Base-by-base conservation (phyloP, 2,113 vertebrate genomes). In the Stegastes partitus region DNA sequence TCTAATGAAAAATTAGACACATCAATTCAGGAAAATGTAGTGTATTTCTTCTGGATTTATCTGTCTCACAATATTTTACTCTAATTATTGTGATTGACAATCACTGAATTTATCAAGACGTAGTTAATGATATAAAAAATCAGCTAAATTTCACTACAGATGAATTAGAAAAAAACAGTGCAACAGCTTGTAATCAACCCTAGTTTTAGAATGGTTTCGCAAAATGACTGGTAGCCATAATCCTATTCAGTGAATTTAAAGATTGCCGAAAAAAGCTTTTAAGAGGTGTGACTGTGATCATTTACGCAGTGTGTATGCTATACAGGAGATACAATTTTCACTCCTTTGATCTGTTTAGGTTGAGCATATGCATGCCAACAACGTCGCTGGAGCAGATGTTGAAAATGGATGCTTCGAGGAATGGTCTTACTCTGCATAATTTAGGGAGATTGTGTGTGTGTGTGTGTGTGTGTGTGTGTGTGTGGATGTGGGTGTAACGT, bases 381-480 rank as follows among this genome's bases (percentile, higher is more conserved):
- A 75, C 72, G 85, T 68, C 69, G 71, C 87, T 69, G 9, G 14
- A 85, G 82, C 81, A 87, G 82, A 91, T 91, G 85, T 87, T 89
- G 80, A 71, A 85, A 90, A 79, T 82, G 74, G 69, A 79, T 87
- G 81, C 79, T 92, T 93, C 73, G 59, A 92, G 83, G 88, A 90
- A 90, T 70, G 83, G 78, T 84, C 81, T 77, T 83, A 89, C 74
- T 85, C 85, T 90, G 85, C 87, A 91, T 91, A 90, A 88, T 91
- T 92, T 82, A 87, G 66, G 68, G 72, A 81, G 70, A 78, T 69
- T 84, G 55, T 86, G 44, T 75, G 34, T 73, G 68, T 77, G 44
- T 54, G 25, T 57, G 54, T 77, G 71, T 57, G 39, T 65, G 62
- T 63, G 75, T 21, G 61, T 81, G 69, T 67, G 68, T 77, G 61